Evolutionary conservation across 1,140 invertebrate species (phyloP), one percentile per base, ranked within the genome.

Genomic region (Euwallacea fornicatus): DNA sequence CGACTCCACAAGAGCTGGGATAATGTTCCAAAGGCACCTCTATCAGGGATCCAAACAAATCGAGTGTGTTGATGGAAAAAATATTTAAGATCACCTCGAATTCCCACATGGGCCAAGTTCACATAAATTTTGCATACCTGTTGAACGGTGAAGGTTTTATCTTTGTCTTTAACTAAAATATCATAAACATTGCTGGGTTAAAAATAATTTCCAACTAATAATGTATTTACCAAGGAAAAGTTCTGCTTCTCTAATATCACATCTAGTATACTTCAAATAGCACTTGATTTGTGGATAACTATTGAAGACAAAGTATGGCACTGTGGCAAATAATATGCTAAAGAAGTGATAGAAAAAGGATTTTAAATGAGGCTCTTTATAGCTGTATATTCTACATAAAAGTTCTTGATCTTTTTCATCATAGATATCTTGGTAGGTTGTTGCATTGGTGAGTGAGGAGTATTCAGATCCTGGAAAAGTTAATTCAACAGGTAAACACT

Each of bases 21-120:
- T n/a, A 86, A 82, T 74, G 84, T 84, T 2, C 83, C 78, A 78
- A 85, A 86, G 50, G 76, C 66, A 46, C 79, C 79, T 65, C 81
- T 81, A 70, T 85, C 83, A 55, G 81, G 78, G 7, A 83, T 72
- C 85, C 85, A 86, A 59, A 86, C 81, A 76, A 83, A 86, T 60
- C 84, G 82, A 42, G 81, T 85, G 74, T 84, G 83, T 76, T 85
- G 83, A 78, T 84, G 84, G 65, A 81, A 79, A 76, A 87, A 86
- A 77, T 82, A 85, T 47, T 83, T 81, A 41, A 86, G 55, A 43
- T 74, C 71, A 71, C 81, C 53, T 33, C 15, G 83, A 66, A 83
- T 81, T 64, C 73, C 78, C 68, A 83, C 80, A 68, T 81, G 79
- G 3, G 82, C 81, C 42, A 86, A 76, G 73, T 82, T 82, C 16